Conservation (phyloP, 30 jellyfish, hydroid and myxozoan genomes). For the Nemopilema nomurai region DNA sequence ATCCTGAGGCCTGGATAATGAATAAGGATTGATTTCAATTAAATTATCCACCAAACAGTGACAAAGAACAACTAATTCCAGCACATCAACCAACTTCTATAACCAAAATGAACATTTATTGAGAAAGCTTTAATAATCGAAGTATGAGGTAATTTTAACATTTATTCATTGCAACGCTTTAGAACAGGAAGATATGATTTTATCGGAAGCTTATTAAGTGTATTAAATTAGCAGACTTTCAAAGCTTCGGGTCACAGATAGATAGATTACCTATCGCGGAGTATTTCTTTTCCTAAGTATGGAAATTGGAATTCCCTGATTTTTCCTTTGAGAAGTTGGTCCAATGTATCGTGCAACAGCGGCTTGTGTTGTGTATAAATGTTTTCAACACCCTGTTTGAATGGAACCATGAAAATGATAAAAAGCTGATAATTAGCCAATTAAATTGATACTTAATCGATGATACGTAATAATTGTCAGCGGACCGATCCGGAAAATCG, state of each 20-base stretch:
- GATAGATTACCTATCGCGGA: conserved; percentile 79
- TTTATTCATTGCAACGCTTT: too few species aligned
- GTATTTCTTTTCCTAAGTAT: conserved; percentile 80
- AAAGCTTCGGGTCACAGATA: background rate
- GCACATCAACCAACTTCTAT: too few species aligned
- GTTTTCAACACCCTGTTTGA: conserved; percentile 88
- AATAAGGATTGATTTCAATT: background rate
- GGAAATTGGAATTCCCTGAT: conserved; percentile 85
- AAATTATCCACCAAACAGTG: background rate
- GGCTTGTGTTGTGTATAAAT: conserved; percentile 98
- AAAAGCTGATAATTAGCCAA: background rate
- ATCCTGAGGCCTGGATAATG: conserved; percentile 86
- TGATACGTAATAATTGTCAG: too few species aligned
- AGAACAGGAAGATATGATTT: too few species aligned
- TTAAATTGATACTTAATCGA: too few species aligned
- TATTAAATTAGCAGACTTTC: too few species aligned
- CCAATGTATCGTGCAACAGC: conserved; percentile 85
- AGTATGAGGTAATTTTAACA: too few species aligned
- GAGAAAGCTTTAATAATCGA: too few species aligned
- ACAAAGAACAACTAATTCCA: too few species aligned
- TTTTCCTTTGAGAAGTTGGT: conserved; percentile 86
- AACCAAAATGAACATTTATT: too few species aligned
- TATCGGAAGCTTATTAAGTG: too few species aligned
- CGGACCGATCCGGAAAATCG: too few species aligned
- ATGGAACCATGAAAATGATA: background rate